Evolutionary conservation across 2,113 vertebrate genomes (phyloP).

Genomic region (Hemiprocne comata): DNA sequence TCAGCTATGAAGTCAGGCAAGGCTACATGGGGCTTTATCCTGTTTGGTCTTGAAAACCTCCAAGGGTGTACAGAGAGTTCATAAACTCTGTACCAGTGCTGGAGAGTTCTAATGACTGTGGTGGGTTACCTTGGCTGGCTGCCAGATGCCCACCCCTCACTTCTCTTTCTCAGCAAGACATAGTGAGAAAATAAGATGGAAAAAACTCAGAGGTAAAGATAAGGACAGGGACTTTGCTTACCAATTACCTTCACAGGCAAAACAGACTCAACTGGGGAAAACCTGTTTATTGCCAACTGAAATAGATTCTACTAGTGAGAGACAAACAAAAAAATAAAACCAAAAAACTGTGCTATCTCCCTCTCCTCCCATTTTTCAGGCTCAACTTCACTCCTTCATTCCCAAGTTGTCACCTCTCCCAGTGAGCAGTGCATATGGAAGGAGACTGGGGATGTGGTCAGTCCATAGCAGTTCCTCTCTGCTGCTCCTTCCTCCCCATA

Average conservation of each 20-base stretch:
- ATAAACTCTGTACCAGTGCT: not conserved
- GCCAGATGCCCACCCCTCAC: not conserved
- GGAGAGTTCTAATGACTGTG: not conserved
- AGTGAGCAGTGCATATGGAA: fast-evolving
- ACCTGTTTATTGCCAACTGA: not conserved
- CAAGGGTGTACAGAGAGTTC: not conserved
- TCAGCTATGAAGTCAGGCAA: not conserved
- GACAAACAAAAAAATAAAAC: not conserved
- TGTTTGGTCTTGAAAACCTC: not conserved
- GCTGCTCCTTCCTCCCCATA: not conserved
- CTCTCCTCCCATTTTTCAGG: not conserved
- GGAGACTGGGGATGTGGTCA: not conserved
- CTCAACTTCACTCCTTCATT: not conserved
- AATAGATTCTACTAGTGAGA: not conserved
- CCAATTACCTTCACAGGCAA: not conserved
- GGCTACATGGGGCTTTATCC: not conserved
- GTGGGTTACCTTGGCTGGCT: not conserved
- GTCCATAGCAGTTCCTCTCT: not conserved
- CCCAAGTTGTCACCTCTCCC: not conserved
- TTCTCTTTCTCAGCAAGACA: not conserved
- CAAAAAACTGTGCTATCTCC: not conserved
- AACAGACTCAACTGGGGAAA: not conserved
- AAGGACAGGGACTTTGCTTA: not conserved
- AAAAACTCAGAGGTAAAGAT: not conserved
- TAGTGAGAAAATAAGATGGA: not conserved